These are phyloP conservation scores for Tautogolabrus adspersus DNA, from an alignment of 2,113 vertebrate genomes.

Conservation along the genomic window DNA sequence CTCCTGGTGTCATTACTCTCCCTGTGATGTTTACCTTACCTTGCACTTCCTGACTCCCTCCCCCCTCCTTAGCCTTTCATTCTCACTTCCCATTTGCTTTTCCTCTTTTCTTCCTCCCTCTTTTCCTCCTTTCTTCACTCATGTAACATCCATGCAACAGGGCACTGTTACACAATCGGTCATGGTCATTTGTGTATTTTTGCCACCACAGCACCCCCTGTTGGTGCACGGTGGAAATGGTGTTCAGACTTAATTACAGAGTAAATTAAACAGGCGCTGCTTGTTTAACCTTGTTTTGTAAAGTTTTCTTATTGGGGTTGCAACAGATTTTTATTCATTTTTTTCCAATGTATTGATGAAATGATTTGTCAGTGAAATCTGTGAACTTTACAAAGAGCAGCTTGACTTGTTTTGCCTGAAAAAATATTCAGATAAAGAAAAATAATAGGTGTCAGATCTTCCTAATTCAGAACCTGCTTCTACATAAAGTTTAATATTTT, in stretches of 20 bases:
- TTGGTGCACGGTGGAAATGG: not conserved
- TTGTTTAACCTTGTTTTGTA: too few relatives aligned
- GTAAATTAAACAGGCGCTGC: too few relatives aligned
- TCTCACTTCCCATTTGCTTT: not conserved
- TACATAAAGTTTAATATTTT: too few relatives aligned
- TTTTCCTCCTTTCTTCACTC: not conserved
- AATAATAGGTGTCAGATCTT: too few relatives aligned
- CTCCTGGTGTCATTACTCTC: not conserved
- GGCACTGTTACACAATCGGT: conserved; percentile 15
- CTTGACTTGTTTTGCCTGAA: not conserved
- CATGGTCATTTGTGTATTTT: not conserved
- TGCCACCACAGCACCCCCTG: conserved; percentile 32
- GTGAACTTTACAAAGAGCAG: too few relatives aligned
- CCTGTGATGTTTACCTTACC: not conserved
- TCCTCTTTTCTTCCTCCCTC: not conserved
- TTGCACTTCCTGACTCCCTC: conserved; percentile 2
- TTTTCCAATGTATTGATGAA: too few relatives aligned
- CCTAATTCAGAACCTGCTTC: too few relatives aligned
- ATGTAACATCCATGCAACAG: conserved; percentile 14
- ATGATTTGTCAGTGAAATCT: too few relatives aligned
- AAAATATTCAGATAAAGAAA: too few relatives aligned
- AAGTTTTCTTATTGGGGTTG: too few relatives aligned
- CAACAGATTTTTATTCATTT: too few relatives aligned
- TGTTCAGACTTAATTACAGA: not conserved
- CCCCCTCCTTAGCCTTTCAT: not conserved